Conservation (phyloP, 2,113 vertebrate species). For the Craseonycteris thonglongyai region DNA sequence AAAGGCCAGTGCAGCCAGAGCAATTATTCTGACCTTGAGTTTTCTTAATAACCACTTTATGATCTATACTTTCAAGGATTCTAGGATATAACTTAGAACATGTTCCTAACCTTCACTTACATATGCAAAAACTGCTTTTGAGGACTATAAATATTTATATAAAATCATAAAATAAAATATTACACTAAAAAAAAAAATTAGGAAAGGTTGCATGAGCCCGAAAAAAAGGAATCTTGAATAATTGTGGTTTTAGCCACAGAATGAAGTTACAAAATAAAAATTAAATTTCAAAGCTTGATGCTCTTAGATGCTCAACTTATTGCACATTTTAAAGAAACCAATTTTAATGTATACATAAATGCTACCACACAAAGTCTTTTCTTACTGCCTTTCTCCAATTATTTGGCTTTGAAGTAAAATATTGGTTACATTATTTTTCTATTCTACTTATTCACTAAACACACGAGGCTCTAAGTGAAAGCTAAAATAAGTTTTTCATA, state of each 20-base stretch:
- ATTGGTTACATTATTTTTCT: constrained; percentile 31
- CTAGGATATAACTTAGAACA: not conserved
- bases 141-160: constrained; percentile 14
- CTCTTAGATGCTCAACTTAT: constrained; percentile 35
- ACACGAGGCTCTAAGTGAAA: constrained; percentile 35
- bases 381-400: constrained; percentile 19
- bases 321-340: constrained; percentile 46
- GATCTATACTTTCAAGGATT: constrained; percentile 39
- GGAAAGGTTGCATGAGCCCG: not conserved
- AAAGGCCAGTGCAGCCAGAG: constrained; percentile 16
- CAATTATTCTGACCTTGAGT: constrained; percentile 8
- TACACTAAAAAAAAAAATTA: constrained; percentile 24
- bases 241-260: not conserved
- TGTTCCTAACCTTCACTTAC: constrained; percentile 22
- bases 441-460: constrained; percentile 18
- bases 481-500: constrained; percentile 40
- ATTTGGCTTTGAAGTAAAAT: constrained; percentile 57
- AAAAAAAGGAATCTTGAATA: constrained; percentile 24
- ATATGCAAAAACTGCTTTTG: constrained; percentile 21
- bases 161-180: constrained; percentile 38
- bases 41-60: constrained; percentile 28
- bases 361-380: constrained; percentile 27
- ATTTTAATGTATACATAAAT: constrained; percentile 43
- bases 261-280: constrained; percentile 28
- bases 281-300: not conserved